These are phyloP conservation scores for Eupithecia abbreviata DNA, from an alignment of 2,888 invertebrate species.

Conservation along the genomic window DNA sequence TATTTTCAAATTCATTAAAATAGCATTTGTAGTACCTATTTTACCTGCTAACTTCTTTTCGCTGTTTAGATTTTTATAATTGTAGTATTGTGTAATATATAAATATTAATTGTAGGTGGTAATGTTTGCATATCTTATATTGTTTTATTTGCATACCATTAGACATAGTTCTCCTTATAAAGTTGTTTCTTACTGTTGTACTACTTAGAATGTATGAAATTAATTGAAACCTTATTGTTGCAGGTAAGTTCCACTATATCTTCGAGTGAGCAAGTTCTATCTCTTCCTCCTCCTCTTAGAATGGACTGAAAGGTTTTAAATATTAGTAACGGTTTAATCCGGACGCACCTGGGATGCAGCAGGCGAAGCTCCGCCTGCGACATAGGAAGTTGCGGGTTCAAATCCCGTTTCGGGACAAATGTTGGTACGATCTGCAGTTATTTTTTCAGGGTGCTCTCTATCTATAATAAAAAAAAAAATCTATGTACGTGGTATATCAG, in stretches of 20 bases:
- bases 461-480: no score
- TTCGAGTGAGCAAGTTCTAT: neutral
- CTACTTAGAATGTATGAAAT: constrained; percentile 16
- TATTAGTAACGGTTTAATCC: neutral
- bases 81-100: no score
- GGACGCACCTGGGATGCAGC: no score
- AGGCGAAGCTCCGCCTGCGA: no score
- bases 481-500: no score
- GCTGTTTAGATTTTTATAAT: constrained; percentile 19
- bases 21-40: constrained; percentile 3
- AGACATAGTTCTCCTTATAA: neutral
- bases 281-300: neutral
- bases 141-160: neutral
- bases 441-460: no score
- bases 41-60: constrained; percentile 2
- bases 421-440: no score
- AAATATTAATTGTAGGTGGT: neutral
- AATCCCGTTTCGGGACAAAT: no score
- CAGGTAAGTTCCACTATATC: constrained; percentile 29
- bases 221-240: constrained; percentile 35
- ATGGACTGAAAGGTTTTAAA: neutral
- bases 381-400: no score
- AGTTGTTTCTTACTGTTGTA: neutral
- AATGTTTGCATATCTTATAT: neutral
- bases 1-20: constrained; percentile 24